Conservation (phyloP, 1,140 invertebrate species). For the Hydropsyche tenuis region DNA sequence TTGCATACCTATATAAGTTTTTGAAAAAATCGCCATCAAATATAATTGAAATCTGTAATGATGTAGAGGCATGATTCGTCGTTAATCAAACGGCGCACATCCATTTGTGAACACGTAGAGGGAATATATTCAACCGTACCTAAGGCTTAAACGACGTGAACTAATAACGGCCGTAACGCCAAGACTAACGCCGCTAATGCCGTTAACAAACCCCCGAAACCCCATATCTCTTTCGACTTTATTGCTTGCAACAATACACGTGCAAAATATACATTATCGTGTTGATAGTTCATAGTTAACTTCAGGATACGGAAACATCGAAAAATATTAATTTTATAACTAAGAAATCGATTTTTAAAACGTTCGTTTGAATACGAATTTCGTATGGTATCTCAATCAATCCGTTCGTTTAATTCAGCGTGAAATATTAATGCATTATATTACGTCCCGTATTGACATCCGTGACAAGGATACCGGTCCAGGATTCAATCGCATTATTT, state of each 20-base stretch:
- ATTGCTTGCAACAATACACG: neutral
- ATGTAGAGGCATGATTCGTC: too few species aligned
- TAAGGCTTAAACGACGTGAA: slow-evolving; percentile 16
- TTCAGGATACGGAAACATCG: too few species aligned
- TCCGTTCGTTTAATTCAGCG: too few species aligned
- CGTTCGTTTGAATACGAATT: too few species aligned
- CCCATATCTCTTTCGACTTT: slow-evolving; percentile 20
- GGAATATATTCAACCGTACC: neutral
- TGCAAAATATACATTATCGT: neutral
- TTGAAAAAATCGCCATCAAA: too few species aligned
- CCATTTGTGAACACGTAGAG: neutral
- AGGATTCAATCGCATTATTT: slow-evolving; percentile 1
- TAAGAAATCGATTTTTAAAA: too few species aligned
- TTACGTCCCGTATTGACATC: neutral
- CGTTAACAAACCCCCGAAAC: slow-evolving; percentile 12
- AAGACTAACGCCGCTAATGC: slow-evolving; percentile 28
- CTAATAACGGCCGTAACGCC: slow-evolving; percentile 28
- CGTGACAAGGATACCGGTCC: neutral
- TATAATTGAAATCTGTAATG: too few species aligned
- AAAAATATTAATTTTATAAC: too few species aligned
- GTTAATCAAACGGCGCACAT: neutral
- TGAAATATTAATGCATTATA: too few species aligned
- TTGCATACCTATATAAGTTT: too few species aligned
- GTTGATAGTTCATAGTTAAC: too few species aligned
- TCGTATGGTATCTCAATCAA: too few species aligned